A percentile compares a stretch with the other conserved stretches of the same genome.
These are phyloP conservation scores for Conistra vaccinii DNA, from an alignment of 2,888 invertebrate genomes.

Conservation along the genomic window DNA sequence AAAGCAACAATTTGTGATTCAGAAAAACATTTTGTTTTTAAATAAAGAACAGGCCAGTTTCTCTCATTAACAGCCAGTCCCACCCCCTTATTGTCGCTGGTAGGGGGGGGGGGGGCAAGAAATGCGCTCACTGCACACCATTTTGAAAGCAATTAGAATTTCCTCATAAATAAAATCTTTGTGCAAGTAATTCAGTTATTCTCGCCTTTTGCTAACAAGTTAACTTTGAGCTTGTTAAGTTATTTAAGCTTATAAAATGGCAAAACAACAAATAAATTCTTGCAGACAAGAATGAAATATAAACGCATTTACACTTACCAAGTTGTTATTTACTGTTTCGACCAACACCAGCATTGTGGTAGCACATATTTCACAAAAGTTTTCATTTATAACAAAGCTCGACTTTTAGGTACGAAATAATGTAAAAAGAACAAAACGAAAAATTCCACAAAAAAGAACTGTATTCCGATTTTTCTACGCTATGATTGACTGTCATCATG, in stretches of 20 bases:
- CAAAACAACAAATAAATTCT: neutral
- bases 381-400: constrained; percentile 36
- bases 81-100: constrained; percentile 28
- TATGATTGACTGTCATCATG: constrained; percentile 10
- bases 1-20: constrained; percentile 36
- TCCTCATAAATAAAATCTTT: constrained; percentile 28
- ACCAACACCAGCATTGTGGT: constrained; percentile 34
- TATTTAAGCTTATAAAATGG: neutral
- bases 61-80: constrained; percentile 52
- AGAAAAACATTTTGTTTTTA: constrained; percentile 40
- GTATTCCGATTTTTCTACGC: constrained; percentile 5
- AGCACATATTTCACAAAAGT: constrained; percentile 32
- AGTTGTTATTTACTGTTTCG: constrained; percentile 33
- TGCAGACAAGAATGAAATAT: constrained; percentile 5
- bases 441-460: neutral
- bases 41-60: constrained; percentile 37
- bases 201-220: neutral
- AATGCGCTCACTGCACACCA: constrained; percentile 30
- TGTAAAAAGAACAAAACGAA: constrained; percentile 21
- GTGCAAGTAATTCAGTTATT: constrained; percentile 32
- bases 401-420: constrained; percentile 13
- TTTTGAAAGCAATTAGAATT: constrained; percentile 41
- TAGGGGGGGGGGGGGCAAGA: neutral
- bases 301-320: neutral
- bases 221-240: neutral